Percentiles rank a stretch among this genome's conserved stretches.
Evolutionary conservation across 2,797 vertebrate species (phyloP).

Genomic region (Mus spretus): DNA sequence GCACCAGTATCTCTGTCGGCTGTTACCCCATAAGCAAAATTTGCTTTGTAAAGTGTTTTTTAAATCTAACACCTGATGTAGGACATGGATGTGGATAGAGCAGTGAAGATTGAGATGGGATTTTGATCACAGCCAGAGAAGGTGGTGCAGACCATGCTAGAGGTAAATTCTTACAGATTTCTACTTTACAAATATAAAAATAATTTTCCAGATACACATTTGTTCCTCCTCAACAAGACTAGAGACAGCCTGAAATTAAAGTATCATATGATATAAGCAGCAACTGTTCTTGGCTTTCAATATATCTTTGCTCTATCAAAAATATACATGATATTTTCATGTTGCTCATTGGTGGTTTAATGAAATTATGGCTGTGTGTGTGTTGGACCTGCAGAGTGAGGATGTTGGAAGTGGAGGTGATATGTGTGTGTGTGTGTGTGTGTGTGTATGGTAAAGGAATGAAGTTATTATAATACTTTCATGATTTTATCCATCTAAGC

Average conservation of each 20-base stretch:
- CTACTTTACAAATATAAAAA: neutral
- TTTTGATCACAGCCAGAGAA: neutral
- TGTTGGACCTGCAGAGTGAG: neutral
- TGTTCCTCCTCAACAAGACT: neutral
- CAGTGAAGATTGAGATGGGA: neutral
- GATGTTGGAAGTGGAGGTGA: neutral
- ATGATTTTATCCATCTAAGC: neutral
- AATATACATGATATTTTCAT: neutral
- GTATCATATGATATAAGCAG: neutral
- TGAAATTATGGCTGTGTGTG: rapidly evolving
- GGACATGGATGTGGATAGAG: neutral
- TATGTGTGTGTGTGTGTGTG: rapidly evolving
- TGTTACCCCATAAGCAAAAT: neutral
- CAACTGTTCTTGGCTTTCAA: neutral
- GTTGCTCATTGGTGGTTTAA: neutral
- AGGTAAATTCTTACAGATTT: neutral
- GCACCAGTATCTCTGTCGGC: neutral
- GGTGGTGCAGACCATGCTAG: neutral
- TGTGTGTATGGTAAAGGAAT: rapidly evolving
- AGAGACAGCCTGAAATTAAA: neutral
- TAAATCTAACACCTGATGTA: neutral
- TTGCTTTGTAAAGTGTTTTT: slow-evolving; percentile 2
- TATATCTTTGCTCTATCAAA: slow-evolving; percentile 7
- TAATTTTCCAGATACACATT: neutral
- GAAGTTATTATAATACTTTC: neutral